Evolutionary conservation across 1,140 invertebrate species (phyloP).

Genomic region (Trachymyrmex septentrionalis): DNA sequence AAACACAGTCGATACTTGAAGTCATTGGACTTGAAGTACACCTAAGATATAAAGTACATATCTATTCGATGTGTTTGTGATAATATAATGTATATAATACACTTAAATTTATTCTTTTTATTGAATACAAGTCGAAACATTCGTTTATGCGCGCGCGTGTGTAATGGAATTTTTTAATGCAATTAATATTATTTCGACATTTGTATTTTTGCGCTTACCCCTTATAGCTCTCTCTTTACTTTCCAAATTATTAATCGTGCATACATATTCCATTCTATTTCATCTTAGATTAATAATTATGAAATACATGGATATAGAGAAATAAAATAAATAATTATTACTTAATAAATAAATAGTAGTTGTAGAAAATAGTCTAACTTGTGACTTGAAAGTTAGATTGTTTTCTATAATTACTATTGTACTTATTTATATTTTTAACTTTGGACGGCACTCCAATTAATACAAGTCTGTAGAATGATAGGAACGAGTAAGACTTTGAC

Average conservation of each 20-base stretch:
- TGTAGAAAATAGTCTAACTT: background rate
- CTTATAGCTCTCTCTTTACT: too few relatives aligned
- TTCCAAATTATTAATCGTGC: background rate
- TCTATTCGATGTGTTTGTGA: background rate
- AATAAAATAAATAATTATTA: too few relatives aligned
- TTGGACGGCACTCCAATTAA: background rate
- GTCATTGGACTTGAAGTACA: constrained; percentile 34
- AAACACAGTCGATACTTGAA: constrained; percentile 44
- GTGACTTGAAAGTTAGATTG: background rate
- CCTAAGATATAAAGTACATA: background rate
- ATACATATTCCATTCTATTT: background rate
- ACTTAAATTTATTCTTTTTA: background rate
- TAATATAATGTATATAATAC: background rate
- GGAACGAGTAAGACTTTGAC: background rate
- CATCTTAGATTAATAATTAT: background rate
- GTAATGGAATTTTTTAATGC: too few relatives aligned
- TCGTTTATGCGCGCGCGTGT: too few relatives aligned
- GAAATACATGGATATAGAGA: background rate
- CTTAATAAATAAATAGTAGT: too few relatives aligned
- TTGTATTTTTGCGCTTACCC: too few relatives aligned
- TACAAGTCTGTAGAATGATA: background rate
- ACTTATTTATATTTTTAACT: background rate
- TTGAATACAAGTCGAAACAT: too few relatives aligned
- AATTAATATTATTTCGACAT: too few relatives aligned
- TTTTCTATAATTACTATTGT: background rate